Conservation (phyloP, 2,113 vertebrate genomes). For the Kryptolebias marmoratus region DNA sequence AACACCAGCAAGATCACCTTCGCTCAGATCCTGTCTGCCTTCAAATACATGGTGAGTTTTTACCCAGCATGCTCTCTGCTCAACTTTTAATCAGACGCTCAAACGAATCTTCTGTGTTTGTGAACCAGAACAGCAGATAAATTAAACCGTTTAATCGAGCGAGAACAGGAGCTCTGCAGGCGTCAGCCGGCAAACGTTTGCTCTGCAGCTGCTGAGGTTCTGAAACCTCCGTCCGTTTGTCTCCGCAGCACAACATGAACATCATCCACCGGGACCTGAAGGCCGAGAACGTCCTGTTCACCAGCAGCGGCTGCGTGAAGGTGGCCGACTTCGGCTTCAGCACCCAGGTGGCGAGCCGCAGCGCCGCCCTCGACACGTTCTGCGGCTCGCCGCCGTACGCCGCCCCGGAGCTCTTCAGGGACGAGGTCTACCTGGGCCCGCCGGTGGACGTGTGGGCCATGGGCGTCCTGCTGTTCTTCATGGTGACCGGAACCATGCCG, state of each 20-base stretch:
- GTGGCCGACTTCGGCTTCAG: constrained; percentile 98
- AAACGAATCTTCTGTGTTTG: too few species aligned
- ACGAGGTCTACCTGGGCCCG: constrained; percentile 87
- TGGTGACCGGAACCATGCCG: constrained; percentile 89
- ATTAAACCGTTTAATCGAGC: too few species aligned
- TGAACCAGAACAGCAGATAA: too few species aligned
- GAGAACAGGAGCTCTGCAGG: too few species aligned
- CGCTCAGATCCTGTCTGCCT: constrained; percentile 91
- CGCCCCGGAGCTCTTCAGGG: constrained; percentile 91
- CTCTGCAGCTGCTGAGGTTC: neutral
- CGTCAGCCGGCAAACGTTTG: too few species aligned
- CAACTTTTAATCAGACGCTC: too few species aligned
- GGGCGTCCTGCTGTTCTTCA: constrained; percentile 93
- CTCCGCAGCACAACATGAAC: constrained; percentile 87
- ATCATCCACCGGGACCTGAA: constrained; percentile 95
- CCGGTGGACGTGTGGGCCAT: constrained; percentile 94
- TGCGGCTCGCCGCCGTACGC: constrained; percentile 96
- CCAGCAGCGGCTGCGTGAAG: constrained; percentile 86
- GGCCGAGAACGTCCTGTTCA: constrained; percentile 93
- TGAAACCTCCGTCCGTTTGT: neutral
- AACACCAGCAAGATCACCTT: constrained; percentile 88
- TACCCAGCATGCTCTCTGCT: too few species aligned
- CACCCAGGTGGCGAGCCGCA: constrained; percentile 81
- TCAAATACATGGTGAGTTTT: constrained; percentile 89
- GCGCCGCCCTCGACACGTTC: constrained; percentile 88